Conservation (phyloP, 37 sponge, comb jelly and placozoan genomes). For the Ephydatia muelleri region DNA sequence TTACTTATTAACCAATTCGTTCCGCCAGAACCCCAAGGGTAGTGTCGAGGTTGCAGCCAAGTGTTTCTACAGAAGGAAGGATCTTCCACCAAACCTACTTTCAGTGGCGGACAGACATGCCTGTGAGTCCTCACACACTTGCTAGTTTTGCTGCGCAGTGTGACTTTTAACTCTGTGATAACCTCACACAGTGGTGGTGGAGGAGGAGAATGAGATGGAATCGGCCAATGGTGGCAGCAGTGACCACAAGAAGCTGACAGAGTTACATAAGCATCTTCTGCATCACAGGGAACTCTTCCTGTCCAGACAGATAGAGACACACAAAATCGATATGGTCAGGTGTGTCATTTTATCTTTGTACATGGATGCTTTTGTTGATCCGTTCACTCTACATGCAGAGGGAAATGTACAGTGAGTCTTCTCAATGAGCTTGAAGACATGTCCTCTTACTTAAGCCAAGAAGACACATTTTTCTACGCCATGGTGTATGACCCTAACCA, state of each 20-base stretch:
- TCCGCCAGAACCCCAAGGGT: constrained; percentile 79
- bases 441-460: constrained; percentile 67
- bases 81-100: constrained; percentile 75
- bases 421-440: constrained; percentile 90
- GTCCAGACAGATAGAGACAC: constrained; percentile 89
- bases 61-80: constrained; percentile 91
- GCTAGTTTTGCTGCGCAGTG: neutral
- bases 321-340: constrained; percentile 93
- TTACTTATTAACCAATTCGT: neutral
- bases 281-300: constrained; percentile 92
- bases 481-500: constrained; percentile 94
- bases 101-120: constrained; percentile 86
- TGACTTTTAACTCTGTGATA: constrained; percentile 57
- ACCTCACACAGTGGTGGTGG: constrained; percentile 70
- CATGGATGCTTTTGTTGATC: constrained; percentile 18
- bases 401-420: constrained; percentile 86
- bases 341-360: constrained; percentile 15
- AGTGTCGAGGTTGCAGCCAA: constrained; percentile 91
- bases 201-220: constrained; percentile 74
- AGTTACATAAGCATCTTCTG: constrained; percentile 64
- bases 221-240: neutral
- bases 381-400: constrained; percentile 33
- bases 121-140: constrained; percentile 72
- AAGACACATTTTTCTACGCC: constrained; percentile 92
- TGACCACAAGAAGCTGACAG: constrained; percentile 42